Percentiles rank a stretch among this genome's conserved stretches.
These are phyloP conservation scores for Rhyacichthys aspro DNA, from an alignment of 2,797 vertebrate species.

Conservation along the genomic window DNA sequence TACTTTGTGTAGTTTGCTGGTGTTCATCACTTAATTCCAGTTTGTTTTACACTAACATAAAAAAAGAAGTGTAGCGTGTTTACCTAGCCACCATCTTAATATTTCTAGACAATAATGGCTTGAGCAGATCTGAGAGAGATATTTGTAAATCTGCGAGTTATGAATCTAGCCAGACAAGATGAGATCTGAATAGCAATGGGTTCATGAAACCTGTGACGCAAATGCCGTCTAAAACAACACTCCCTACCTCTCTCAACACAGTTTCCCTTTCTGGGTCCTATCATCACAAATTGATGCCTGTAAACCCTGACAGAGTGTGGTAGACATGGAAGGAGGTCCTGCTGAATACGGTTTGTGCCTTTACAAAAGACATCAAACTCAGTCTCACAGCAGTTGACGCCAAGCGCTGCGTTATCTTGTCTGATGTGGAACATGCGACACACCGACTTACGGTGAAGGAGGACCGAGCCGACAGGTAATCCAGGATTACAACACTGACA, in stretches of 20 bases:
- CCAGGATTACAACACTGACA: slow-evolving; percentile 66
- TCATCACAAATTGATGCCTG: background rate
- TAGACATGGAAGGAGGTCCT: background rate
- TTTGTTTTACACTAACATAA: no score
- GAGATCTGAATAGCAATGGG: slow-evolving; percentile 3
- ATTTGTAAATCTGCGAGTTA: background rate
- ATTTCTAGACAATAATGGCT: background rate
- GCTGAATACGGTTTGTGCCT: slow-evolving; percentile 20
- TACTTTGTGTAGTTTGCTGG: no score
- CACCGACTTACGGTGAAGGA: slow-evolving; percentile 12
- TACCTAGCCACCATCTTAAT: background rate
- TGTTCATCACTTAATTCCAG: no score
- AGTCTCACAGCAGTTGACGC: slow-evolving; percentile 14
- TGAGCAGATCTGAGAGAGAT: background rate
- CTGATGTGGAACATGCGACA: slow-evolving; percentile 34
- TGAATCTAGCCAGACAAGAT: background rate
- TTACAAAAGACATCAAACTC: slow-evolving; percentile 38
- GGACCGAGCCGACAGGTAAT: slow-evolving; percentile 67
- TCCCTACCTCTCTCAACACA: background rate
- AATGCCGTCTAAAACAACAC: background rate
- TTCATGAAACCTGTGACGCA: background rate
- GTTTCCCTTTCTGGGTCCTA: background rate
- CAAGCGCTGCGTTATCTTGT: slow-evolving; percentile 43
- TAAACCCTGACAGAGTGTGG: background rate
- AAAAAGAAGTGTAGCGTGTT: background rate